Evolutionary conservation across 2,113 vertebrate species (phyloP).

Genomic region (Furnarius figulus): DNA sequence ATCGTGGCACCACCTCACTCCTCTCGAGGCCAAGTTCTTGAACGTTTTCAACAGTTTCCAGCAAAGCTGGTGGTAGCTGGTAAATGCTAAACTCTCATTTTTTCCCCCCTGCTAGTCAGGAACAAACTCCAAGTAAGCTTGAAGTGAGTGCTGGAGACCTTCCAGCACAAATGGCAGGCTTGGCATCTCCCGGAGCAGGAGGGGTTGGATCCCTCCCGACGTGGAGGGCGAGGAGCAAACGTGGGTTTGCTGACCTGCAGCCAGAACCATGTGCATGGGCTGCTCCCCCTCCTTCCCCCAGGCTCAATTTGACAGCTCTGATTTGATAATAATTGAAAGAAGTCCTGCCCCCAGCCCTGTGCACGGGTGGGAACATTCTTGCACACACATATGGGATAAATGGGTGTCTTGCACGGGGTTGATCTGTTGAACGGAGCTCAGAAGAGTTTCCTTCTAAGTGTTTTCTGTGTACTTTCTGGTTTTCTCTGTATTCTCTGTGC

Average conservation of each 20-base stretch:
- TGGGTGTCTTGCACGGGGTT: neutral
- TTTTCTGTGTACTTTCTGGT: neutral
- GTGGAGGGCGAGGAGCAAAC: neutral
- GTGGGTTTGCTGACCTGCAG: neutral
- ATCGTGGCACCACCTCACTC: neutral
- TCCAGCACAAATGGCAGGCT: neutral
- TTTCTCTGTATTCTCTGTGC: neutral
- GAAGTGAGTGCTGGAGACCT: neutral
- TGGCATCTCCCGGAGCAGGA: neutral
- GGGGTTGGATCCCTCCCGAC: neutral
- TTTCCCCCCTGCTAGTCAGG: neutral
- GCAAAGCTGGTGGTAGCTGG: neutral
- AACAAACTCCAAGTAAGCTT: neutral
- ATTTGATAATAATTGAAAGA: neutral
- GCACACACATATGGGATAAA: rapidly evolving
- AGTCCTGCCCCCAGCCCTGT: neutral
- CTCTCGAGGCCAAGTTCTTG: neutral
- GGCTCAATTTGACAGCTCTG: neutral
- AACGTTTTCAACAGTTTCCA: neutral
- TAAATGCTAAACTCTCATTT: neutral
- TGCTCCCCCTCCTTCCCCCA: neutral
- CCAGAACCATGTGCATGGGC: neutral
- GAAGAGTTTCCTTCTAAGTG: neutral
- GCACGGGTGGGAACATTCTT: rapidly evolving
- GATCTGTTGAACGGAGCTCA: neutral